A percentile compares a stretch with the other conserved stretches of the same genome.
Evolutionary conservation across 2,797 vertebrate genomes (phyloP).

Genomic region (Eurystomus glaucurus): DNA sequence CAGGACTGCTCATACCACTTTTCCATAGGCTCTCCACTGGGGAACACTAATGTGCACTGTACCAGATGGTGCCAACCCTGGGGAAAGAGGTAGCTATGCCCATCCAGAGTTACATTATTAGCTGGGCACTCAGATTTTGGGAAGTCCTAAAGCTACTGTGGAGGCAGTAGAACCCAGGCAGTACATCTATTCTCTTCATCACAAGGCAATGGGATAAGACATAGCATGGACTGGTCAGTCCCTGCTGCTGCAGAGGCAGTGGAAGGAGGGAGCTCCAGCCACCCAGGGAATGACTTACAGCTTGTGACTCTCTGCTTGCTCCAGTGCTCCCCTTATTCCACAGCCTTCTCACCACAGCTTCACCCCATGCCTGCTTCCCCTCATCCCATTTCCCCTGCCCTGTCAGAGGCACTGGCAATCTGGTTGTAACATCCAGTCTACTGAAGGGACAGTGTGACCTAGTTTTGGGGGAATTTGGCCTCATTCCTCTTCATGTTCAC

Average conservation of each 20-base stretch:
- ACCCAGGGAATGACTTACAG: neutral
- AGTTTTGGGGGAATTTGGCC: conserved; percentile 48
- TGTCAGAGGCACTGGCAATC: neutral
- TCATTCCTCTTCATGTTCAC: conserved; percentile 56
- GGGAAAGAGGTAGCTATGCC: neutral
- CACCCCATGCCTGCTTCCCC: neutral
- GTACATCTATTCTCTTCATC: neutral
- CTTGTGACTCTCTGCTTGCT: neutral
- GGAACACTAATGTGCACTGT: neutral
- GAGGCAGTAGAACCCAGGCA: neutral
- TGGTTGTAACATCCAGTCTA: neutral
- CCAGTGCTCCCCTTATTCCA: neutral
- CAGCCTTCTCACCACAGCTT: neutral
- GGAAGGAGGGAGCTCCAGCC: neutral
- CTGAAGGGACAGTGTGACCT: conserved; percentile 22
- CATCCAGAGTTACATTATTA: neutral
- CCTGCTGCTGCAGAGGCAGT: neutral
- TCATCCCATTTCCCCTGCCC: neutral
- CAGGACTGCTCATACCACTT: neutral
- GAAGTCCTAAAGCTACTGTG: neutral
- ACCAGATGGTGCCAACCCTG: neutral
- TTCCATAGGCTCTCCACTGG: neutral
- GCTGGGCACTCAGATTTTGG: neutral
- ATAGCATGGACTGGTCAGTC: neutral
- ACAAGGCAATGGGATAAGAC: neutral